phyloP scores from a whole-genome alignment of 2,113 vertebrate genomes.

The Bombycilla garrulus region DNA sequence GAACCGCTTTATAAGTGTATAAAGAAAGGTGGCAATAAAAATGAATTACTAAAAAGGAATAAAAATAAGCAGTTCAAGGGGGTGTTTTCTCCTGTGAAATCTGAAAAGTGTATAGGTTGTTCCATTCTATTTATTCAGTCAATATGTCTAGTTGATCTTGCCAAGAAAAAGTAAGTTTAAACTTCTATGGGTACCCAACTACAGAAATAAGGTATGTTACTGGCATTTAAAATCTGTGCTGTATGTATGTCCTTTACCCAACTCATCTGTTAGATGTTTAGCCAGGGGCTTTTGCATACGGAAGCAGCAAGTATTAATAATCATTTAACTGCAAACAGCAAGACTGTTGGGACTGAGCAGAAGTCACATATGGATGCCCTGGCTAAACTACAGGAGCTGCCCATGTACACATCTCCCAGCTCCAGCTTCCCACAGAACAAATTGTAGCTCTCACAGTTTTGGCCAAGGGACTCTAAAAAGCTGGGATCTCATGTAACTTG shows the following conservation, averaged over 20 bases:
- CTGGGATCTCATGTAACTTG: background rate
- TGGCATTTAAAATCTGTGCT: background rate
- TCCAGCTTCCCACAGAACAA: background rate
- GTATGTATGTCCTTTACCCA: background rate
- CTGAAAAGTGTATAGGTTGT: background rate
- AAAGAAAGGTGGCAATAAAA: conserved; percentile 55
- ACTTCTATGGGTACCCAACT: background rate
- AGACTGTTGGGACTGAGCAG: background rate
- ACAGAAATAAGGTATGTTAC: background rate
- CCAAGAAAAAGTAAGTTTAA: background rate
- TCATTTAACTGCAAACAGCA: background rate
- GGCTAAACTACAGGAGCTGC: background rate
- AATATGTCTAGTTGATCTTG: background rate
- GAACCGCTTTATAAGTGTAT: no score
- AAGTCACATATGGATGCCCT: background rate
- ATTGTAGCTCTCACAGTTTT: background rate
- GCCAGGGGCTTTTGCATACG: background rate
- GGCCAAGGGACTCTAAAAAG: background rate
- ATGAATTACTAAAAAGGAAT: conserved; percentile 34
- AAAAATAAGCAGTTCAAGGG: background rate
- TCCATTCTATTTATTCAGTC: background rate
- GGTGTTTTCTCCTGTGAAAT: background rate
- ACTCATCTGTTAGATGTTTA: background rate
- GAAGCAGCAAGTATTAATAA: background rate
- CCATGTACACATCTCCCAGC: background rate